Conservation (phyloP, 2,113 vertebrate genomes). For the Entomyzon cyanotis region DNA sequence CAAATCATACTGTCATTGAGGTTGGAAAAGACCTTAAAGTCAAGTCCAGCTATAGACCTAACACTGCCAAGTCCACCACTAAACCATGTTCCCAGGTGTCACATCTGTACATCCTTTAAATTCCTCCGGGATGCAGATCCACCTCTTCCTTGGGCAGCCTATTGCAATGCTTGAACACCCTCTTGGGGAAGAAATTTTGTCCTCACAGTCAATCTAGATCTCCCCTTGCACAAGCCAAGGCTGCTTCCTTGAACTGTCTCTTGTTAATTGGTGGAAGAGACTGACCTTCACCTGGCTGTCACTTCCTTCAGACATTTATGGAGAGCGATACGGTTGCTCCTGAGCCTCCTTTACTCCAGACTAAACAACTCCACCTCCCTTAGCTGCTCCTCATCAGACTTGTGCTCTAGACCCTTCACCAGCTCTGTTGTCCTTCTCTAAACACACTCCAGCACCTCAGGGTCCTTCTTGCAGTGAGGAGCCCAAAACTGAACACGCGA, state of each 20-base stretch:
- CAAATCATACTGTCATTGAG: not conserved
- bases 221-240: fast-evolving
- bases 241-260: fast-evolving
- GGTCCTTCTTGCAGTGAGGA: not conserved
- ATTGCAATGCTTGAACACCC: not conserved
- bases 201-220: not conserved
- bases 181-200: not conserved
- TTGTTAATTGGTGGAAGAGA: not conserved
- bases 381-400: not conserved
- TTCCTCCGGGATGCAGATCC: not conserved
- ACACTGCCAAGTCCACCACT: not conserved
- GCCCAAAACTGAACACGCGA: not conserved
- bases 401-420: not conserved
- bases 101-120: not conserved
- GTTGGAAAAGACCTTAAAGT: not conserved
- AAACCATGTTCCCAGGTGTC: not conserved
- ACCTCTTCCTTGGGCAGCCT: not conserved
- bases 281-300: not conserved
- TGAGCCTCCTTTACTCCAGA: not conserved
- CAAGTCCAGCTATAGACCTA: not conserved
- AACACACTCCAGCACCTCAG: fast-evolving
- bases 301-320: not conserved
- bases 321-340: fast-evolving
- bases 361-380: not conserved
- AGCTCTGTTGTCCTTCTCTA: not conserved